A percentile compares a stretch with the other conserved stretches of the same genome.
Conservation (phyloP, 2,888 invertebrate species). For the Adelognathus sp. region DNA sequence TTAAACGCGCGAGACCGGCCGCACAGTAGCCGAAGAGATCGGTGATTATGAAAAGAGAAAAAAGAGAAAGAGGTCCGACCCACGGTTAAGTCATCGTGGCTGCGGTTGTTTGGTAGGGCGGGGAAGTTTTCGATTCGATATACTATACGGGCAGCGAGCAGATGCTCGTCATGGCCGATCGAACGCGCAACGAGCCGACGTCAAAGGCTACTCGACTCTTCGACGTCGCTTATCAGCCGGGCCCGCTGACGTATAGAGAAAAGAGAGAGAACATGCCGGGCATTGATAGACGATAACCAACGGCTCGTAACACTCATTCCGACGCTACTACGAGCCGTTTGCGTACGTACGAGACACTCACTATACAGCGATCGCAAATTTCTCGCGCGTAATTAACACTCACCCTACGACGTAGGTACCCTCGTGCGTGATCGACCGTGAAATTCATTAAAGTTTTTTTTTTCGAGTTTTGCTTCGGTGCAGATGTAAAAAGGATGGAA, state of each 20-base stretch:
- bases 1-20: slow-evolving; percentile 50
- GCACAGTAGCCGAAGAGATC: slow-evolving; percentile 49
- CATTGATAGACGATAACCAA: slow-evolving; percentile 42
- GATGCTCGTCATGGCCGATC: slow-evolving; percentile 57
- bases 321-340: not conserved
- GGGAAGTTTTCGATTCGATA: slow-evolving; percentile 38
- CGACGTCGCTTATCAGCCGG: slow-evolving; percentile 51
- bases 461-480: not conserved
- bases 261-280: slow-evolving; percentile 7
- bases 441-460: not conserved
- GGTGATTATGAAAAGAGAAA: slow-evolving; percentile 25
- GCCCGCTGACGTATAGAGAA: slow-evolving; percentile 20
- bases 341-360: not conserved
- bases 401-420: not conserved
- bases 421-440: not conserved
- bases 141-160: slow-evolving; percentile 26
- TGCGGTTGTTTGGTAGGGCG: not conserved
- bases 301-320: slow-evolving; percentile 22
- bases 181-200: slow-evolving; percentile 57
- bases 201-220: slow-evolving; percentile 54
- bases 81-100: slow-evolving; percentile 32
- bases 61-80: slow-evolving; percentile 25
- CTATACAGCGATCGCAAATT: not conserved
- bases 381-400: slow-evolving; percentile 2
- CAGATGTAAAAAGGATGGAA: too few relatives aligned